Conservation (phyloP, 2,113 vertebrate genomes). For the Pholis gunnellus region DNA sequence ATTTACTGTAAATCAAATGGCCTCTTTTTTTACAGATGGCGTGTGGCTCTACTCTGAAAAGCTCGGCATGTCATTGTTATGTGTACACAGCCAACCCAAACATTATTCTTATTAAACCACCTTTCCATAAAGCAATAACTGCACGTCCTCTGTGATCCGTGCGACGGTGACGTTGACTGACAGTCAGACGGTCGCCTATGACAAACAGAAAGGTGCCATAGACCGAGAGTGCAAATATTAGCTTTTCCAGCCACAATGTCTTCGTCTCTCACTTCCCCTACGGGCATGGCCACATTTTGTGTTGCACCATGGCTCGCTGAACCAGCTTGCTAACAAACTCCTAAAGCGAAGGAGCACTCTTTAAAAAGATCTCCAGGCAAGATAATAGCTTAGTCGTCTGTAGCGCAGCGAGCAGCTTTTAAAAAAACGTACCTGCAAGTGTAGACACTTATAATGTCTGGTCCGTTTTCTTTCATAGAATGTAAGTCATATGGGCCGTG, state of each 20-base stretch:
- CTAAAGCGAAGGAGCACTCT: neutral
- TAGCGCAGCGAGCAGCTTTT: neutral
- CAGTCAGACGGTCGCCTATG: neutral
- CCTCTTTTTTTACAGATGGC: neutral
- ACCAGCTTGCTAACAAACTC: neutral
- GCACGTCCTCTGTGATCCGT: neutral
- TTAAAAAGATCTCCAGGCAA: neutral
- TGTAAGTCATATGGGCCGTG: neutral
- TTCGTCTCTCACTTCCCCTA: neutral
- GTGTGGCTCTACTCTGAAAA: neutral
- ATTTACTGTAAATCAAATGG: neutral
- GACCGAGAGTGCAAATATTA: neutral
- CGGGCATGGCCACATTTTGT: too few species aligned
- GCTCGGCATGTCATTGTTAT: neutral
- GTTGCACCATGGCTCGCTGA: neutral
- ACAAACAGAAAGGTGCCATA: neutral
- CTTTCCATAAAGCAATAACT: neutral
- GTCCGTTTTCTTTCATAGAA: neutral
- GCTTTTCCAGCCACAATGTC: neutral
- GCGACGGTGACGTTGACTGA: slow-evolving; percentile 14
- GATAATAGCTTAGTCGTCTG: neutral
- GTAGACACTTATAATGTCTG: neutral
- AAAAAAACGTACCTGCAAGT: neutral
- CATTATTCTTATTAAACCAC: neutral
- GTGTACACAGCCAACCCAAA: too few species aligned